These are phyloP conservation scores for Steinernema scapterisci DNA, from an alignment of 2,888 invertebrate genomes.

Conservation along the genomic window DNA sequence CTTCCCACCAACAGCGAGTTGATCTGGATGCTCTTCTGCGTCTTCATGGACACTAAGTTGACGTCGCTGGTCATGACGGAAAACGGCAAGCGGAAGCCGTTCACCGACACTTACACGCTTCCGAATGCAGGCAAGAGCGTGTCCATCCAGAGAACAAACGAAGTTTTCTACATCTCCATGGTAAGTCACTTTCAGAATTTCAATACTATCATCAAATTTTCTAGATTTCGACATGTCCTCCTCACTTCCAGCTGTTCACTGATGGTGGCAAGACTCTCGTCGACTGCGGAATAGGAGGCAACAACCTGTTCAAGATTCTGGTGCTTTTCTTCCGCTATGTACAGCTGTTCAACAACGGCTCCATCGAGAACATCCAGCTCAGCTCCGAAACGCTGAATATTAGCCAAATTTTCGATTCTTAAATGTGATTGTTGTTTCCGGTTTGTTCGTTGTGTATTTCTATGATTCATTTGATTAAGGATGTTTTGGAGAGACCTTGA, in stretches of 20 bases:
- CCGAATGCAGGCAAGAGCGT: conserved; percentile 29
- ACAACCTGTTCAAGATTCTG: conserved; percentile 10
- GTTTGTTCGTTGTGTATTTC: background rate
- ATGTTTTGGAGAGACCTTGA: too few species aligned
- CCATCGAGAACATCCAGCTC: conserved; percentile 5
- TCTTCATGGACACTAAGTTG: conserved; percentile 84
- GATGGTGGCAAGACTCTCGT: background rate
- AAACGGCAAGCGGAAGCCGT: conserved; percentile 38
- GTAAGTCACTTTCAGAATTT: conserved; percentile 3
- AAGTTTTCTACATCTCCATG: conserved; percentile 37
- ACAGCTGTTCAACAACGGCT: conserved; percentile 6
- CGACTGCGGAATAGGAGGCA: background rate
- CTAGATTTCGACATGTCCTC: background rate
- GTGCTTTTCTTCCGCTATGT: conserved; percentile 15
- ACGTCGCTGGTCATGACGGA: conserved; percentile 62
- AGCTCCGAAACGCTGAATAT: conserved; percentile 10
- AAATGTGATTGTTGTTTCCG: background rate
- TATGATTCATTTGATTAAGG: background rate
- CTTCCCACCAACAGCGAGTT: conserved; percentile 87
- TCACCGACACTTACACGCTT: conserved; percentile 40
- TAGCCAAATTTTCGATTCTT: background rate
- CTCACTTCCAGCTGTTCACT: conserved; percentile 4
- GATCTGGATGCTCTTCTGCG: conserved; percentile 82
- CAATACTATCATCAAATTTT: background rate
- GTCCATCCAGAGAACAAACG: conserved; percentile 21